A percentile compares a stretch with the other conserved stretches of the same genome.
Evolutionary conservation across 1,140 invertebrate species (phyloP).

Genomic region (Drosophila orosa): DNA sequence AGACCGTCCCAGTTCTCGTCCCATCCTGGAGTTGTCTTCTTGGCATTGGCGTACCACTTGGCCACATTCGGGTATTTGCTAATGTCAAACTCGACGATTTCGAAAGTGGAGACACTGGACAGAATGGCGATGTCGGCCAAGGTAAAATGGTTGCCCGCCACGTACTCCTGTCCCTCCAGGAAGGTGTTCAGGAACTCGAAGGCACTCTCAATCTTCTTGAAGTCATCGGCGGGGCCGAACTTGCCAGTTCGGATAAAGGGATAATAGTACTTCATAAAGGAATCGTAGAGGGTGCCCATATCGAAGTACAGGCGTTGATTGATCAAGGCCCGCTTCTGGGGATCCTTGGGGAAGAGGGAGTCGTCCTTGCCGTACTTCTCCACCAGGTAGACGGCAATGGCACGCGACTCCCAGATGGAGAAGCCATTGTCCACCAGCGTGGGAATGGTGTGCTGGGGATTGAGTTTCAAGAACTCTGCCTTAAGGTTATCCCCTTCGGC

Average conservation of each 20-base stretch:
- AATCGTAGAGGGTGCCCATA: slow-evolving; percentile 84
- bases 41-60: slow-evolving; percentile 49
- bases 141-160: slow-evolving; percentile 49
- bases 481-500: slow-evolving; percentile 87
- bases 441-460: slow-evolving; percentile 80
- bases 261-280: slow-evolving; percentile 57
- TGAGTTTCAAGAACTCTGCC: slow-evolving; percentile 86
- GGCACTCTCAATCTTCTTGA: slow-evolving; percentile 39
- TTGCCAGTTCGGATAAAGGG: slow-evolving; percentile 41
- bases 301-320: slow-evolving; percentile 87
- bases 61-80: slow-evolving; percentile 50
- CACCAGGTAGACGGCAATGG: slow-evolving; percentile 65
- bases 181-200: slow-evolving; percentile 45
- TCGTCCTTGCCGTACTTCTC: slow-evolving; percentile 83
- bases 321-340: slow-evolving; percentile 85
- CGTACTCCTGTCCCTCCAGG: slow-evolving; percentile 44
- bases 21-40: slow-evolving; percentile 56
- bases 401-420: slow-evolving; percentile 67
- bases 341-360: slow-evolving; percentile 86
- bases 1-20: slow-evolving; percentile 85
- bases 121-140: slow-evolving; percentile 57
- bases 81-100: slow-evolving; percentile 29
- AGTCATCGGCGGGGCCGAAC: slow-evolving; percentile 13
- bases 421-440: slow-evolving; percentile 62
- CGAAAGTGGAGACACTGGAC: slow-evolving; percentile 44